phyloP scores from a whole-genome alignment of 2,888 invertebrate species.

The Andrena marginata region DNA sequence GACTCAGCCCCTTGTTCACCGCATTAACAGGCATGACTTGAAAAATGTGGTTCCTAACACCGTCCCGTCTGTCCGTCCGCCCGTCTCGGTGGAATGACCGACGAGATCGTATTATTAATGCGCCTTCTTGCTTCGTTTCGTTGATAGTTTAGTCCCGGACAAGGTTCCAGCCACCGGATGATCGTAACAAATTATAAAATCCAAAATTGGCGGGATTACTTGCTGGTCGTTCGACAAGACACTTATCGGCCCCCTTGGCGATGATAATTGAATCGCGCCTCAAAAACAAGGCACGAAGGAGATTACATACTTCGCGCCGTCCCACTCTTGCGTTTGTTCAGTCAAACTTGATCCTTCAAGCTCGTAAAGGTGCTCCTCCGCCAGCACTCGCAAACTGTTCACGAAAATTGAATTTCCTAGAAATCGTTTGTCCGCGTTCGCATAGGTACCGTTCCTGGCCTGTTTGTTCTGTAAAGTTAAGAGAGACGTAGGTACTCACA shows the following conservation, averaged over 20 bases:
- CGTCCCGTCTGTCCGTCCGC: conserved; percentile 74
- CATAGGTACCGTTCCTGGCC: too few relatives aligned
- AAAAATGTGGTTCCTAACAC: conserved; percentile 84
- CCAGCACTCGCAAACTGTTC: too few relatives aligned
- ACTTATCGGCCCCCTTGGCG: conserved; percentile 29
- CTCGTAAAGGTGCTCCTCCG: too few relatives aligned
- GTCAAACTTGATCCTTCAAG: not conserved
- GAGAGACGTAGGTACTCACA: too few relatives aligned
- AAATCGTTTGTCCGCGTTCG: too few relatives aligned
- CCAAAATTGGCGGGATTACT: conserved; percentile 64
- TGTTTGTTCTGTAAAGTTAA: too few relatives aligned
- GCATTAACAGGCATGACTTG: conserved; percentile 84
- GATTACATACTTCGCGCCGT: not conserved
- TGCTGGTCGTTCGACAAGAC: conserved; percentile 34
- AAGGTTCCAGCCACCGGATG: conserved; percentile 37
- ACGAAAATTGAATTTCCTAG: too few relatives aligned
- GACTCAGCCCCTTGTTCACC: conserved; percentile 76
- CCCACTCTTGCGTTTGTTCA: not conserved
- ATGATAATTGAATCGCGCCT: conserved; percentile 44
- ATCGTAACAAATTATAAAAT: conserved; percentile 68
- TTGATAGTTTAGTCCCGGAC: conserved; percentile 72
- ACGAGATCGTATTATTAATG: conserved; percentile 81
- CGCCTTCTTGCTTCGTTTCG: conserved; percentile 80
- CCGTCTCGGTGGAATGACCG: conserved; percentile 76
- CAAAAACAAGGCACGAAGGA: not conserved